Evolutionary conservation across 2,113 vertebrate species (phyloP).

Genomic region (Xenotilapia flavipinnis): DNA sequence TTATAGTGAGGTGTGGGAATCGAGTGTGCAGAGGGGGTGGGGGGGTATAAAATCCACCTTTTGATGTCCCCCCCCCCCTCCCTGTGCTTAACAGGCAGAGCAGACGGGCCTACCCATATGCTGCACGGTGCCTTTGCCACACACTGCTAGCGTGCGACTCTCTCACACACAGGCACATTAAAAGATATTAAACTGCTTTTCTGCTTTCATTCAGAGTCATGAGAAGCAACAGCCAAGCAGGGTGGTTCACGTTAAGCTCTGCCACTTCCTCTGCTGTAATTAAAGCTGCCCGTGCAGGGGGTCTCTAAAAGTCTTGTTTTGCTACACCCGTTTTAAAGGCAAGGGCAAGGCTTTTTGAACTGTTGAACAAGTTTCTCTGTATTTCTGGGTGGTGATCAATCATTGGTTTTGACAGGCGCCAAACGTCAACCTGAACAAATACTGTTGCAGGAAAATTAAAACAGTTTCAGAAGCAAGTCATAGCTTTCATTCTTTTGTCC

Average conservation of each 20-base stretch:
- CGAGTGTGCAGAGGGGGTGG: neutral
- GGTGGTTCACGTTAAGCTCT: constrained; percentile 44
- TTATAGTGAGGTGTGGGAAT: constrained; percentile 56
- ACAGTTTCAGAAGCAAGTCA: neutral
- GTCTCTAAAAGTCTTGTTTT: constrained; percentile 38
- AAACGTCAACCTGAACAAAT: neutral
- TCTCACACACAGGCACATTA: constrained; percentile 49
- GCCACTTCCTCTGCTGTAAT: constrained; percentile 58
- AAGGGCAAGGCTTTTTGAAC: neutral
- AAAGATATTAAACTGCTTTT: constrained; percentile 59
- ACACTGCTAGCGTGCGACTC: constrained; percentile 42
- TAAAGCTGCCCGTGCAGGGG: constrained; percentile 45
- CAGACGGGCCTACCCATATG: constrained; percentile 51
- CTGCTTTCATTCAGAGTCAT: constrained; percentile 64
- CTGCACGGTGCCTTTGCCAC: constrained; percentile 28
- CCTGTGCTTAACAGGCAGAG: constrained; percentile 38
- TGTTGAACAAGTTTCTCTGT: neutral
- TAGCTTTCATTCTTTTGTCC: neutral
- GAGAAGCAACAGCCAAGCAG: constrained; percentile 48
- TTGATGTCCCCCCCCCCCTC: constrained; percentile 44
- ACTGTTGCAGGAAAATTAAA: neutral
- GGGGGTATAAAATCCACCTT: constrained; percentile 50
- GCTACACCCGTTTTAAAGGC: constrained; percentile 23
- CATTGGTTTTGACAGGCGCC: neutral
- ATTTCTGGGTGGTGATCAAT: neutral